Conservation (phyloP, 2,888 invertebrate genomes). For the Carpatolechia fugitivella region DNA sequence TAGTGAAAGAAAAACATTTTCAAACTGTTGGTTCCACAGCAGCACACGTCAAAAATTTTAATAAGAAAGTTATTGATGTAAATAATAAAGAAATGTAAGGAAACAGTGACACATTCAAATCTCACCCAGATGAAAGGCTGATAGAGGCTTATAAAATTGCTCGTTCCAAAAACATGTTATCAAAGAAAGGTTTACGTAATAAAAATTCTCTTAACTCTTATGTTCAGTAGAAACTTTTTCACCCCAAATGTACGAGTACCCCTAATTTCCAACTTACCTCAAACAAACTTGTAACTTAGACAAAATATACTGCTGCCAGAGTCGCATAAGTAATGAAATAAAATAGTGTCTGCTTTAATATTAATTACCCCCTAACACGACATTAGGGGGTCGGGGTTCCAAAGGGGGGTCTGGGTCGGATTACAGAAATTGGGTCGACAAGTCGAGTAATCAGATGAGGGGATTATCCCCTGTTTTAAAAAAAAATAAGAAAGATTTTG, state of each 20-base stretch:
- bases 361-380: conserved; percentile 72
- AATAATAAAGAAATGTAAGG: too few relatives aligned
- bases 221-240: not conserved
- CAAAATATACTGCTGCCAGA: conserved; percentile 52
- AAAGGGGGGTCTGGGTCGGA: conserved; percentile 31
- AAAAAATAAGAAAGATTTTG: conserved; percentile 5
- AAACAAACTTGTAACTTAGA: conserved; percentile 56
- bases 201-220: too few relatives aligned
- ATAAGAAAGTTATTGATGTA: too few relatives aligned
- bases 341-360: conserved; percentile 67
- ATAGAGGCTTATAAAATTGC: too few relatives aligned
- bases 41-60: too few relatives aligned
- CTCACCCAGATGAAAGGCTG: too few relatives aligned
- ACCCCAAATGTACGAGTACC: conserved; percentile 14
- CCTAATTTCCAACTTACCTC: conserved; percentile 33
- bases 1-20: too few relatives aligned
- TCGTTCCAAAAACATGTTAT: too few relatives aligned
- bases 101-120: too few relatives aligned
- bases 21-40: too few relatives aligned
- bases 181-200: too few relatives aligned
- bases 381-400: conserved; percentile 47
- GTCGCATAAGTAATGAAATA: conserved; percentile 68
- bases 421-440: conserved; percentile 40
- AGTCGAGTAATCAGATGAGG: conserved; percentile 31
- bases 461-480: conserved; percentile 23